phyloP scores from a whole-genome alignment of 2,113 vertebrate genomes.

The Amphilophus citrinellus region DNA sequence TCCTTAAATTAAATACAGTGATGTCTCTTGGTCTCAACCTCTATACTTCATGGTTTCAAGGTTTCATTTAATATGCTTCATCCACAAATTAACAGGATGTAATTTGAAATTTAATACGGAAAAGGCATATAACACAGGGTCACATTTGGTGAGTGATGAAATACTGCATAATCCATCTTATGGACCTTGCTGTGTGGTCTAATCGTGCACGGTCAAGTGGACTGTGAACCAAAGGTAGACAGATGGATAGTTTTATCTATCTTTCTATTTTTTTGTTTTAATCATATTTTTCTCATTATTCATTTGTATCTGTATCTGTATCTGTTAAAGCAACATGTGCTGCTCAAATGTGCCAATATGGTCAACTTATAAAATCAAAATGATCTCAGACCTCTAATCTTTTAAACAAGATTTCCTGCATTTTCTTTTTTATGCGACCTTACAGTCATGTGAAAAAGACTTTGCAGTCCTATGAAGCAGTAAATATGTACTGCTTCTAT shows the following conservation, averaged over 20 bases:
- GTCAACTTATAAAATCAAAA: not conserved
- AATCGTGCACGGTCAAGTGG: slow-evolving; percentile 55
- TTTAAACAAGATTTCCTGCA: not conserved
- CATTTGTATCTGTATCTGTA: not conserved
- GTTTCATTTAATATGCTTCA: slow-evolving; percentile 77
- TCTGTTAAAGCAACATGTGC: not conserved
- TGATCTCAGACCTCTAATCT: not conserved
- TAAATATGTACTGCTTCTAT: not conserved
- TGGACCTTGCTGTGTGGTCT: slow-evolving; percentile 43
- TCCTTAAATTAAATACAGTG: slow-evolving; percentile 71
- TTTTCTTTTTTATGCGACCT: not conserved
- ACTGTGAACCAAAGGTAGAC: slow-evolving; percentile 8
- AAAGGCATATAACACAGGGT: slow-evolving; percentile 67
- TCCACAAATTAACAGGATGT: slow-evolving; percentile 74
- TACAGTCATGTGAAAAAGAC: not conserved
- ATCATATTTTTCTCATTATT: not conserved
- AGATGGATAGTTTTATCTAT: not conserved
- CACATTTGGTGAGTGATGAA: slow-evolving; percentile 64
- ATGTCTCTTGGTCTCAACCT: slow-evolving; percentile 67
- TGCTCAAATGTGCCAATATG: not conserved
- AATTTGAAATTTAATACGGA: slow-evolving; percentile 74
- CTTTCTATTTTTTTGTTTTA: not conserved
- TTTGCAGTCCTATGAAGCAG: not conserved
- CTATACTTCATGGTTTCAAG: slow-evolving; percentile 71
- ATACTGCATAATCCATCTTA: slow-evolving; percentile 67